Percentiles rank a stretch among this genome's conserved stretches.
Evolutionary conservation across 2,888 invertebrate species (phyloP).

Genomic region (Aphidoletes aphidimyza): DNA sequence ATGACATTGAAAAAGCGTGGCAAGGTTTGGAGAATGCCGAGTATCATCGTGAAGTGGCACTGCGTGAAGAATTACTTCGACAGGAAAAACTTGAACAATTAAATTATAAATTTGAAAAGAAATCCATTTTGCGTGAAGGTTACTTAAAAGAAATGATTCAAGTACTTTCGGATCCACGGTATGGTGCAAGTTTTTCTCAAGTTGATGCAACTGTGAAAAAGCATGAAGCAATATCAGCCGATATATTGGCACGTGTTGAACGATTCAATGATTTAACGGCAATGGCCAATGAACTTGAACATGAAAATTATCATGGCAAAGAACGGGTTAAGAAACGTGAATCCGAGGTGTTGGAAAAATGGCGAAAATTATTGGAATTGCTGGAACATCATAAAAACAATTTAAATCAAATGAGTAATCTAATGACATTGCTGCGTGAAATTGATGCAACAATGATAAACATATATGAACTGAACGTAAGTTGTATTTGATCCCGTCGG

Average conservation of each 20-base stretch:
- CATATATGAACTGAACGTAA: constrained; percentile 75
- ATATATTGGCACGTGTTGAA: constrained; percentile 92
- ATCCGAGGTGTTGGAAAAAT: constrained; percentile 81
- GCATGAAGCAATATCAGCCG: constrained; percentile 97
- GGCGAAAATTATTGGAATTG: constrained; percentile 85
- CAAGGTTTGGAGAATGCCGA: constrained; percentile 91
- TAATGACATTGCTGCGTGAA: constrained; percentile 90
- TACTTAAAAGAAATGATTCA: constrained; percentile 98
- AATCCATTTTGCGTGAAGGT: constrained; percentile 92
- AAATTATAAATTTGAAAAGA: constrained; percentile 95
- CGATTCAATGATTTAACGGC: constrained; percentile 92
- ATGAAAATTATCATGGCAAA: constrained; percentile 91
- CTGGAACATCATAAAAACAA: constrained; percentile 85
- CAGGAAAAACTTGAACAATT: constrained; percentile 94
- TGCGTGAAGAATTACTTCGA: constrained; percentile 88
- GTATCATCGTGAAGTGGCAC: constrained; percentile 90
- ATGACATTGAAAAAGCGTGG: constrained; percentile 97
- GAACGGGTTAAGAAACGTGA: constrained; percentile 73
- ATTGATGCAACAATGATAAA: constrained; percentile 89
- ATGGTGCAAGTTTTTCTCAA: constrained; percentile 89
- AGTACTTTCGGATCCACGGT: constrained; percentile 90
- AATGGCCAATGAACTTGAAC: constrained; percentile 91
- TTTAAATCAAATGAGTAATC: constrained; percentile 80
- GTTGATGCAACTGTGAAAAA: constrained; percentile 98
- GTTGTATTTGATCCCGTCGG: no score